Evolutionary conservation across 2,797 vertebrate genomes (phyloP).

Genomic region (Chelon auratus): DNA sequence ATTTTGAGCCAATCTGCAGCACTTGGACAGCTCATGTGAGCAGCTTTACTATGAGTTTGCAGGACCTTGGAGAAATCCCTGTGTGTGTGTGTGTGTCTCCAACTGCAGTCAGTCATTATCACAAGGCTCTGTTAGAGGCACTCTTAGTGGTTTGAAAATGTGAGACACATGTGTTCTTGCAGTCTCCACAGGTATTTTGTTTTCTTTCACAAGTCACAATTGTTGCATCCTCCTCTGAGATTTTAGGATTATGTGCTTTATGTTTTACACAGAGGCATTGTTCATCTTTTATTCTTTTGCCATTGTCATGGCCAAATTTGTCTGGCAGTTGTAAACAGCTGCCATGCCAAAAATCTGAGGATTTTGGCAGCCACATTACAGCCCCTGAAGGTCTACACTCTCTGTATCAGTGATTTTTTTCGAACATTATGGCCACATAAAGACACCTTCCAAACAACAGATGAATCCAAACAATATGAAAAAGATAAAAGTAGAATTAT

Average conservation of each 20-base stretch:
- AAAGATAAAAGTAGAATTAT: slow-evolving; percentile 25
- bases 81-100: slow-evolving; percentile 4
- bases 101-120: slow-evolving; percentile 11
- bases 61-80: slow-evolving; percentile 37
- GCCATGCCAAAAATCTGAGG: slow-evolving; percentile 44
- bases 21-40: slow-evolving; percentile 39
- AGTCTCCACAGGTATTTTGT: slow-evolving; percentile 28
- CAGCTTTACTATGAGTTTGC: slow-evolving; percentile 33
- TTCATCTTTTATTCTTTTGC: slow-evolving; percentile 35
- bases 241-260: slow-evolving; percentile 45
- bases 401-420: slow-evolving; percentile 38
- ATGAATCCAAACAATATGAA: background rate
- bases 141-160: slow-evolving; percentile 11
- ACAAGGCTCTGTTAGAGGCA: background rate
- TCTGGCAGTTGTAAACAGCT: slow-evolving; percentile 44
- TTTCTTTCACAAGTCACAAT: slow-evolving; percentile 22
- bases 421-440: slow-evolving; percentile 15
- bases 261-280: slow-evolving; percentile 35
- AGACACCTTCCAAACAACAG: slow-evolving; percentile 31
- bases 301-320: slow-evolving; percentile 39
- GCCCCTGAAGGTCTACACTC: slow-evolving; percentile 18
- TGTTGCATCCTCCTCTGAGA: slow-evolving; percentile 30
- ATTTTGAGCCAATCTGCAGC: slow-evolving; percentile 50
- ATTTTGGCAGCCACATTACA: slow-evolving; percentile 28
- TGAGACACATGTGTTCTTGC: background rate